phyloP scores from a whole-genome alignment of 2,113 vertebrate species.

The Plotosus lineatus region DNA sequence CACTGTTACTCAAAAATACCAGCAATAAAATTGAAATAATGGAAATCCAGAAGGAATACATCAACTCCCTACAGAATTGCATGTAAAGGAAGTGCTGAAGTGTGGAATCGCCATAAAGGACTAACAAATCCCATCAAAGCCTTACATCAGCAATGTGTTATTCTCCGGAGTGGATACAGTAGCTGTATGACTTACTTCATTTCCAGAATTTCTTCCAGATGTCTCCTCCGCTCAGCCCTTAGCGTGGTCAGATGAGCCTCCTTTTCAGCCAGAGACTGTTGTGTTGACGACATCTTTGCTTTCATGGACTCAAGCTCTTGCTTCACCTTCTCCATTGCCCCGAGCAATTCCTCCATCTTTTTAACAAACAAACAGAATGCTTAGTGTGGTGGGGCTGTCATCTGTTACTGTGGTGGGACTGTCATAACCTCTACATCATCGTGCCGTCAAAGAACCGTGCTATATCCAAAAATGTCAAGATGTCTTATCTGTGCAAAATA shows the following conservation, averaged over 20 bases:
- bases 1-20: neutral
- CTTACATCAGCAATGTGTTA: neutral
- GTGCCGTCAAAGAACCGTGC: too few relatives aligned
- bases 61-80: neutral
- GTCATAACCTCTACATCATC: too few relatives aligned
- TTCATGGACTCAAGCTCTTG: conserved; percentile 98
- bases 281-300: conserved; percentile 93
- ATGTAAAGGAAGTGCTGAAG: neutral
- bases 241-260: conserved; percentile 94
- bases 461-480: too few relatives aligned
- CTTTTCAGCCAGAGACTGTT: conserved; percentile 97
- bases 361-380: conserved; percentile 21
- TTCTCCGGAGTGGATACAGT: neutral
- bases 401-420: neutral
- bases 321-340: conserved; percentile 98
- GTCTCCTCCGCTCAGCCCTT: conserved; percentile 91
- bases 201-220: conserved; percentile 97
- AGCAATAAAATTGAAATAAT: neutral
- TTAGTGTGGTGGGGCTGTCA: too few relatives aligned
- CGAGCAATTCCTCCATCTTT: conserved; percentile 90
- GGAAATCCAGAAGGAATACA: neutral
- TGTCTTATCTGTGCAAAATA: too few relatives aligned
- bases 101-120: neutral
- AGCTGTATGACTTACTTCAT: conserved; percentile 86
- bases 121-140: neutral